Conservation (phyloP, 1,140 invertebrate species). For the Cardiocondyla obscurior region DNA sequence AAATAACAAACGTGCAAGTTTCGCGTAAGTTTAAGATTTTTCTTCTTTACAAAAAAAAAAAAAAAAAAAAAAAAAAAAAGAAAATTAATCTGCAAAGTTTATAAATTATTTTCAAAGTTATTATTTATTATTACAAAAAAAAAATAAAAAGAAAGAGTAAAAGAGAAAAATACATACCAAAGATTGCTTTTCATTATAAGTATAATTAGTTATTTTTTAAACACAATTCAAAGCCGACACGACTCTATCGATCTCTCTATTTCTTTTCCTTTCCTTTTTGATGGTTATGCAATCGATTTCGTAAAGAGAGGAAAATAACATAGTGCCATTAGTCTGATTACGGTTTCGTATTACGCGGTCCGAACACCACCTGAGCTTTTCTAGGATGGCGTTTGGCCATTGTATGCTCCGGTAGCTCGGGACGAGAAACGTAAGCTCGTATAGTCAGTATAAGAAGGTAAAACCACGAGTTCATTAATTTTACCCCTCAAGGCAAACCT, state of each 20-base stretch:
- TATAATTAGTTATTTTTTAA: background rate
- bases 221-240: background rate
- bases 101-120: background rate
- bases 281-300: background rate
- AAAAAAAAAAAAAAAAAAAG: too few species aligned
- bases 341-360: constrained; percentile 56
- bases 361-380: constrained; percentile 66
- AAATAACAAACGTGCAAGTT: background rate
- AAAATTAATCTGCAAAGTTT: background rate
- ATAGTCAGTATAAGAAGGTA: constrained; percentile 32
- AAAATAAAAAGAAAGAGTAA: background rate
- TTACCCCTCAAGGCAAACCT: constrained; percentile 43
- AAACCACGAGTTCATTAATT: constrained; percentile 51
- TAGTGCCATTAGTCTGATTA: constrained; percentile 75
- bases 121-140: background rate
- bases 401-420: constrained; percentile 4
- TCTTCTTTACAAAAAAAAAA: background rate
- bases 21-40: background rate
- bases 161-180: background rate
- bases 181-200: background rate
- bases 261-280: constrained; percentile 7
- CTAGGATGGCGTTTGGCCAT: constrained; percentile 53
- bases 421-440: constrained; percentile 28
- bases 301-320: constrained; percentile 71
- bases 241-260: background rate